phyloP scores from a whole-genome alignment of 2,113 vertebrate species.

The Shinisaurus crocodilurus region DNA sequence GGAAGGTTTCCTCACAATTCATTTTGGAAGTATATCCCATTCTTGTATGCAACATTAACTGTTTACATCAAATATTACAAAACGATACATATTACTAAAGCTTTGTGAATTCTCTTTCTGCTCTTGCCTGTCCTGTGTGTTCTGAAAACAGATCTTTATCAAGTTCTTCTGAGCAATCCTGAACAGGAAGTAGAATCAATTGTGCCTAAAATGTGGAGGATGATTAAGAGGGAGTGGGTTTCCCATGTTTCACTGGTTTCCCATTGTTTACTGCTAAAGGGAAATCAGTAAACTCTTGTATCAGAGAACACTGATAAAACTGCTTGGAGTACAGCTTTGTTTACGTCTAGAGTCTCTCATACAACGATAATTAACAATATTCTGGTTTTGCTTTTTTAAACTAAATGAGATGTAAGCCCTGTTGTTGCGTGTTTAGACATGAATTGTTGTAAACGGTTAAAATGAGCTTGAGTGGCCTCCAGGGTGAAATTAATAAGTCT shows the following conservation, averaged over 20 bases:
- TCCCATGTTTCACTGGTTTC: slow-evolving; percentile 59
- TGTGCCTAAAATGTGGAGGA: slow-evolving; percentile 69
- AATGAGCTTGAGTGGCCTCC: slow-evolving; percentile 54
- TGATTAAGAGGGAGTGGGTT: slow-evolving; percentile 67
- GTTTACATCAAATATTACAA: neutral
- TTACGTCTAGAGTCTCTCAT: slow-evolving; percentile 60
- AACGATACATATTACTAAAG: neutral
- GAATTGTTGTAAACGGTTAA: slow-evolving; percentile 59
- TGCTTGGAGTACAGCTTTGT: slow-evolving; percentile 29
- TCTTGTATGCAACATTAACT: neutral
- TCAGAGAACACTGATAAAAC: slow-evolving; percentile 61
- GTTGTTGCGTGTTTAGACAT: slow-evolving; percentile 55
- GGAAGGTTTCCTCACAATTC: neutral
- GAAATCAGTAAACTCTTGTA: slow-evolving; percentile 68
- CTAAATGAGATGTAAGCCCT: slow-evolving; percentile 43
- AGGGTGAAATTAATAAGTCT: slow-evolving; percentile 50
- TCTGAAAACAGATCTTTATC: slow-evolving; percentile 69
- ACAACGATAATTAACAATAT: slow-evolving; percentile 53
- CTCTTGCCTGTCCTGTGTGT: slow-evolving; percentile 39
- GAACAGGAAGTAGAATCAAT: slow-evolving; percentile 79
- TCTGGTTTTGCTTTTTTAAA: slow-evolving; percentile 32
- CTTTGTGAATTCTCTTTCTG: neutral
- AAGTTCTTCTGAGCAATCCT: slow-evolving; percentile 72
- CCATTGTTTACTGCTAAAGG: slow-evolving; percentile 72
- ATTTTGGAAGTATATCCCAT: neutral